A percentile compares a stretch with the other conserved stretches of the same genome.
These are phyloP conservation scores for Catharus fuscescens DNA, from an alignment of 2,113 vertebrate species.

Conservation along the genomic window DNA sequence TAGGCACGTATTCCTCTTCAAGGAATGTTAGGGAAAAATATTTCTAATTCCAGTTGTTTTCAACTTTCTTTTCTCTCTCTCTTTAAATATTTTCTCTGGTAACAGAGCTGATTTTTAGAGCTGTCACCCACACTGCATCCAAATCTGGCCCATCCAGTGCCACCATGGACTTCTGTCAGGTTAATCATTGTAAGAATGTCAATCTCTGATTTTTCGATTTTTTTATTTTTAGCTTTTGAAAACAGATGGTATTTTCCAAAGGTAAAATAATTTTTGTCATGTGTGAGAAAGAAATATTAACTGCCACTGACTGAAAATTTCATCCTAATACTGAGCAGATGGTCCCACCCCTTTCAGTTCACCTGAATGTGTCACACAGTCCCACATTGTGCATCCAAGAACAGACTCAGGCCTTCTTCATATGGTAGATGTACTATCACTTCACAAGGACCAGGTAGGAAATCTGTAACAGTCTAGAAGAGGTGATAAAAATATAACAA, in stretches of 20 bases:
- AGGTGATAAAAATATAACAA: background rate
- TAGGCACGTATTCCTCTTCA: background rate
- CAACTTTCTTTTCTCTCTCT: background rate
- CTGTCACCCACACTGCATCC: background rate
- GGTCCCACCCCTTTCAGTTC: background rate
- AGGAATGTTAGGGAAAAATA: background rate
- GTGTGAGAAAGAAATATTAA: background rate
- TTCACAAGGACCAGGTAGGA: background rate
- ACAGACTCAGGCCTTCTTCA: background rate
- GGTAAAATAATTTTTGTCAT: background rate
- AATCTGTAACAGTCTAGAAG: background rate
- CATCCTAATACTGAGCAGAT: background rate
- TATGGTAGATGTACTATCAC: background rate
- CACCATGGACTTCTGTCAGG: background rate
- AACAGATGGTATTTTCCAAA: background rate
- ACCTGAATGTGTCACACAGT: background rate
- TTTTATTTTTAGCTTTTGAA: background rate
- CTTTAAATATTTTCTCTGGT: background rate
- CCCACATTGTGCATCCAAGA: background rate
- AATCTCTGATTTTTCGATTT: background rate
- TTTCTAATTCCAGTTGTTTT: background rate
- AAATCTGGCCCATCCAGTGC: background rate
- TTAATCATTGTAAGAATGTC: background rate
- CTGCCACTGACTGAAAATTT: background rate
- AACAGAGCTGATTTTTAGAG: background rate